Conservation (phyloP, 2,797 vertebrate species). For the Premnoplex brunnescens region DNA sequence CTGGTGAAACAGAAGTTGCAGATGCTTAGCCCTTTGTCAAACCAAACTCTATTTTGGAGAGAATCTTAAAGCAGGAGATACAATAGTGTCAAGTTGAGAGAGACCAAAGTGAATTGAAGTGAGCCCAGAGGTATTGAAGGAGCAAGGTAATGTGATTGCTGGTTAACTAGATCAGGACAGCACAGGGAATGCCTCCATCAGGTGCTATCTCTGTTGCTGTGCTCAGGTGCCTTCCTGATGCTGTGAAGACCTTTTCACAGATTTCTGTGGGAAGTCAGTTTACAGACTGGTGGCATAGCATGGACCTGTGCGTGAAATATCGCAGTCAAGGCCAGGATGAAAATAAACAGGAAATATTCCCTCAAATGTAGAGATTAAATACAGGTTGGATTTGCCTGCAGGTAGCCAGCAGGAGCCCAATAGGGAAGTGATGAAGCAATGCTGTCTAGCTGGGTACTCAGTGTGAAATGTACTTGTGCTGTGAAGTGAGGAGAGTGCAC, state of each 20-base stretch:
- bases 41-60: not conserved
- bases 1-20: not conserved
- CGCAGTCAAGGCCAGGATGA: not conserved
- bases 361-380: not conserved
- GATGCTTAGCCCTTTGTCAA: not conserved
- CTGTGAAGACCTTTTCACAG: not conserved
- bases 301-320: not conserved
- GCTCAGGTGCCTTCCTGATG: not conserved
- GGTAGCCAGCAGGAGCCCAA: not conserved
- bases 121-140: conserved; percentile 35
- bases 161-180: conserved; percentile 12
- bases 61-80: not conserved
- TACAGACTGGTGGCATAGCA: not conserved
- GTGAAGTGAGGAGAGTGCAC: not conserved
- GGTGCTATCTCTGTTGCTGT: not conserved
- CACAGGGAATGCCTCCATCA: not conserved
- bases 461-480: not conserved
- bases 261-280: not conserved
- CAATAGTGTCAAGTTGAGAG: not conserved
- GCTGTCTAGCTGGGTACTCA: not conserved
- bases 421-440: not conserved
- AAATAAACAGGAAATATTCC: not conserved
- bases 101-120: conserved; percentile 38
- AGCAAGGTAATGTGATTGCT: conserved; percentile 13
- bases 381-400: not conserved